Evolutionary conservation across 2,888 invertebrate genomes (phyloP), one percentile per base, ranked within the genome.

Genomic region (Amiota minor): DNA sequence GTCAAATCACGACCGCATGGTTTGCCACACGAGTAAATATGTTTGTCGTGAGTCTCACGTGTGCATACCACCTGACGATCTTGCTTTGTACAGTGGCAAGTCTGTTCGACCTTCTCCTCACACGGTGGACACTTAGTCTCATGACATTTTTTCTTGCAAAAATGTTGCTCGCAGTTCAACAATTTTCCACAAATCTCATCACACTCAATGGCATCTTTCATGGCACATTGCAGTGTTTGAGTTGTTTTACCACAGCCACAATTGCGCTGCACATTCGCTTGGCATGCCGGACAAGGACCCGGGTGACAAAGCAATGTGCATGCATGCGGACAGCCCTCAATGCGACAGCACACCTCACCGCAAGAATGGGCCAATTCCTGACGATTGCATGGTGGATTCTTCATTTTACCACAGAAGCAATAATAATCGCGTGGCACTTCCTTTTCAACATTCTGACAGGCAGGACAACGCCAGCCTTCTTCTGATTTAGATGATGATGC

Each of bases 381-480:
- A 1, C 95, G 93, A 87, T 93, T 94, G 89, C 93, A 93, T 74
- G 93, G 93, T 0, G 97, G 97, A 83, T 94, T 92, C 59, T 92
- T 92, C 1, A 91, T 89, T 87, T 96, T 95, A 35, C 96, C 96
- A 89, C 99, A 99, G 91, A 97, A 98, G 88, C 99, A 99, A 16
- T 91, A 91, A 89, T 98, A 98, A 71, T 95, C 93, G 0, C 92
- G 91, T 0, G 98, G 98, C 71, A 96, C 91, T 35, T 92, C 91
- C 16, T 92, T 90, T 73, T 92, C 93, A 2, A 94, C 93, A 88
- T 96, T 95, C 89, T 98, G 98, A 88, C 99, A 99, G 0, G 97
- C 97, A 0, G 98, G 98, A 88, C 99, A 99, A 20, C 98, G 93
- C 99, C 99, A 99, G 74, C 95, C 95, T 71, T 92, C 93, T 78